phyloP scores from a whole-genome alignment of 2,113 vertebrate genomes.

The Balaenoptera acutorostrata region DNA sequence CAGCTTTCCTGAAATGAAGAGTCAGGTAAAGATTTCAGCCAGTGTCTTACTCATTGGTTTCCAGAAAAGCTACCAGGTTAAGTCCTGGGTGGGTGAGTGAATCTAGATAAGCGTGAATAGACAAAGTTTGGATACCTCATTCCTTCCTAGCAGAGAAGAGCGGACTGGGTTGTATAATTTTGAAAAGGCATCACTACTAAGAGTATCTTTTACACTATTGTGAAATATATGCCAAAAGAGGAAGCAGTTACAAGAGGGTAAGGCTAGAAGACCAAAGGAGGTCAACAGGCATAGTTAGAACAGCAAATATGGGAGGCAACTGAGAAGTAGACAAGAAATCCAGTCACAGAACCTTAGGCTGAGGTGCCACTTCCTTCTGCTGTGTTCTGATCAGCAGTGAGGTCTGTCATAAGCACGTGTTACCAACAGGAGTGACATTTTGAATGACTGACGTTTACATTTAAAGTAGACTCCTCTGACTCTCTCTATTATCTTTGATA shows the following conservation, averaged over 20 bases:
- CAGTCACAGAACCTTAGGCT: not conserved
- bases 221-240: not conserved
- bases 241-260: not conserved
- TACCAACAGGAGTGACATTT: not conserved
- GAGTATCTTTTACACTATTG: not conserved
- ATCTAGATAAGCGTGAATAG: not conserved
- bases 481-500: not conserved
- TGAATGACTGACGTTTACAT: not conserved
- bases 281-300: not conserved
- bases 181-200: not conserved
- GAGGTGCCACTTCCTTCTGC: not conserved
- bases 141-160: not conserved
- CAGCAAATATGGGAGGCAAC: not conserved
- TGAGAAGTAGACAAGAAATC: not conserved
- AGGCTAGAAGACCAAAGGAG: not conserved
- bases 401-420: not conserved
- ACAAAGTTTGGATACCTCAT: not conserved
- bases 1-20: not conserved
- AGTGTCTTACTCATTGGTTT: not conserved
- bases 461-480: not conserved
- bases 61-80: not conserved
- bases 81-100: not conserved
- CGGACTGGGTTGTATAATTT: not conserved
- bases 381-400: not conserved
- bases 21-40: not conserved